Percentiles rank a stretch among this genome's conserved stretches.
phyloP scores from a whole-genome alignment of 2,113 vertebrate species.

The Cephalopterus ornatus region DNA sequence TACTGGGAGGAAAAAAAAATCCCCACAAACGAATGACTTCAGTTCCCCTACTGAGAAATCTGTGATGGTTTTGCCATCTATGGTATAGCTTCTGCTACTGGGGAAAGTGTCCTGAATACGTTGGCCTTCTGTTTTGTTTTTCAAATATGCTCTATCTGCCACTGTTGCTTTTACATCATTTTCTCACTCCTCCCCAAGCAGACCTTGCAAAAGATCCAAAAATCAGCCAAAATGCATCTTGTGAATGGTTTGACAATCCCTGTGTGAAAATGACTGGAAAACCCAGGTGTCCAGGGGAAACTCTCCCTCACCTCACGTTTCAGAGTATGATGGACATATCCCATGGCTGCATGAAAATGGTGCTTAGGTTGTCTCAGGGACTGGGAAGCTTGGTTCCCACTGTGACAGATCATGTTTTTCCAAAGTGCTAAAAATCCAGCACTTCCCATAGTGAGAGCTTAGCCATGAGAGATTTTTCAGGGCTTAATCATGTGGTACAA shows the following conservation, averaged over 20 bases:
- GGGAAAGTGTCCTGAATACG: neutral
- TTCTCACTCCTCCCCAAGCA: neutral
- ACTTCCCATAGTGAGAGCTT: neutral
- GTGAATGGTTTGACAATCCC: neutral
- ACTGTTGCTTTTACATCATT: neutral
- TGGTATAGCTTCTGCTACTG: neutral
- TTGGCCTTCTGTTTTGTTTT: neutral
- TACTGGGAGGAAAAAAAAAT: accelerated
- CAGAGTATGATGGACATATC: accelerated
- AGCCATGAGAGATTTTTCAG: neutral
- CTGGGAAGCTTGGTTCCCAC: neutral
- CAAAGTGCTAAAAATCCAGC: neutral
- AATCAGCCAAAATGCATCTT: neutral
- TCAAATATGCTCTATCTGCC: neutral
- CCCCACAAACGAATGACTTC: neutral
- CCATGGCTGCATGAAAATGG: neutral
- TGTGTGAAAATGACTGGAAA: neutral
- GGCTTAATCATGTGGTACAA: neutral
- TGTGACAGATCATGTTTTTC: neutral
- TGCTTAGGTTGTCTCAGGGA: neutral
- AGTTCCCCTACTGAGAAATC: neutral
- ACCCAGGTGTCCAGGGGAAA: neutral
- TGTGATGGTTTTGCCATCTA: neutral
- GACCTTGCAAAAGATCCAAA: neutral
- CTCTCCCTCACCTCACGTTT: neutral